phyloP scores from a whole-genome alignment of 1,140 invertebrate species.

The Leptinotarsa texana region DNA sequence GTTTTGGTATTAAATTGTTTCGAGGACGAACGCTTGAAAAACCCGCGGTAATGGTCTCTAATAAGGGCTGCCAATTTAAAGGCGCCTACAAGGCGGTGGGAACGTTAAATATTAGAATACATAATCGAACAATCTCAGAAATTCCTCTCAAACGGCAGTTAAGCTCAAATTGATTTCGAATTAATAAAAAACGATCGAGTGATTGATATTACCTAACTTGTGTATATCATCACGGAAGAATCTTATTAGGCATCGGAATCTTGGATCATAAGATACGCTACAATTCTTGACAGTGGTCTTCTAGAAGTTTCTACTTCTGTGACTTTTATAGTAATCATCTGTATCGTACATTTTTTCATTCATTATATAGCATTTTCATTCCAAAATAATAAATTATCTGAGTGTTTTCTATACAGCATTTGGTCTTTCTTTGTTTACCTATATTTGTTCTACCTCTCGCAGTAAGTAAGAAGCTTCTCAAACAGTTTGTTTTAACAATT shows the following conservation, averaged over 20 bases:
- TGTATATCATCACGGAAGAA: neutral
- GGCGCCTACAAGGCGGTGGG: conserved; percentile 21
- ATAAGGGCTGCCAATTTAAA: conserved; percentile 24
- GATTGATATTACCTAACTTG: neutral
- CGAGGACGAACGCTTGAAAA: neutral
- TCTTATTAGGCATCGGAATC: neutral
- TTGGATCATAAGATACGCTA: neutral
- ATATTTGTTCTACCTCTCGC: no score
- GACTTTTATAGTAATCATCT: no score
- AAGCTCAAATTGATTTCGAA: conserved; percentile 18
- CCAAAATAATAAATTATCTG: no score
- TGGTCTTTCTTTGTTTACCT: no score
- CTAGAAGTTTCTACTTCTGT: no score
- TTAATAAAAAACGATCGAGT: conserved; percentile 13
- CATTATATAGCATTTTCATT: no score
- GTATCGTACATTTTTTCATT: no score
- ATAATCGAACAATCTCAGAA: neutral
- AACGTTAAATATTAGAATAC: conserved; percentile 14
- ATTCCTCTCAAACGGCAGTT: neutral
- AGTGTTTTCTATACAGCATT: no score
- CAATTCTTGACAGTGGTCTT: neutral
- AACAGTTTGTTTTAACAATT: no score
- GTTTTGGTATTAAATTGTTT: neutral
- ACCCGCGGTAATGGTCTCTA: conserved; percentile 5
- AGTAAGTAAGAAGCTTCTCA: no score